Evolutionary conservation across 1,140 invertebrate species (phyloP), one percentile per base, ranked within the genome.

Genomic region (Drosophila bifasciata): DNA sequence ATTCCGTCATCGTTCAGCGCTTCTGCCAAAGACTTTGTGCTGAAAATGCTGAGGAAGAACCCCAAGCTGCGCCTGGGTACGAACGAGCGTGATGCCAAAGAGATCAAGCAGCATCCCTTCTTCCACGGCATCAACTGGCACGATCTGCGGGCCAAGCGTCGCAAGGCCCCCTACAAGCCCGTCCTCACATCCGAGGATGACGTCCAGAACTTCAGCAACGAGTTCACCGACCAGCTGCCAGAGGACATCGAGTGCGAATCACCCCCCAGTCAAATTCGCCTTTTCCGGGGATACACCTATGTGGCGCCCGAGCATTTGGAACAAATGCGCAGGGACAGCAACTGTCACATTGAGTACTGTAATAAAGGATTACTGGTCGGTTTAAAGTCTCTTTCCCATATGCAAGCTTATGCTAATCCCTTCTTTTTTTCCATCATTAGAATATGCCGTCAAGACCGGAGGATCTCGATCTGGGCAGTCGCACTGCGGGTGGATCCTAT

Each of bases 281-380:
- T 98, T 39, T 99, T 98, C 91, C 95, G 96, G 66, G 94, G 96
- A 94, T 99, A 99, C 91, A 99, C 98, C 0, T 99, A 97, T 92
- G 96, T 99, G 23, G 96, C 98, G 1, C 98, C 98, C 1, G 98
- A 97, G 67, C 95, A 91, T 49, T 72, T 90, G 48, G 77, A 81
- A 62, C 71, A 79, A 46, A 77, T 78, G 66, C 76, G 77, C 6
- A 43, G 73, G 11, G 62, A 75, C 45, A 91, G 69, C 51, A 36
- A 51, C 9, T 81, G 77, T 13, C 51, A 79, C 16, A 76, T 90
- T 48, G 85, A 91, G 45, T 91, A 85, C 67, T 84, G 72, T 52
- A 91, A 90, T 57, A 25, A 66, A 7, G 70, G 69, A 55, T 36
- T 90, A 19, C 51, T 63, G 63, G 89, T 90, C 39, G 45, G 73